Evolutionary conservation across 1,140 invertebrate species (phyloP).

Genomic region (Ruditapes philippinarum): DNA sequence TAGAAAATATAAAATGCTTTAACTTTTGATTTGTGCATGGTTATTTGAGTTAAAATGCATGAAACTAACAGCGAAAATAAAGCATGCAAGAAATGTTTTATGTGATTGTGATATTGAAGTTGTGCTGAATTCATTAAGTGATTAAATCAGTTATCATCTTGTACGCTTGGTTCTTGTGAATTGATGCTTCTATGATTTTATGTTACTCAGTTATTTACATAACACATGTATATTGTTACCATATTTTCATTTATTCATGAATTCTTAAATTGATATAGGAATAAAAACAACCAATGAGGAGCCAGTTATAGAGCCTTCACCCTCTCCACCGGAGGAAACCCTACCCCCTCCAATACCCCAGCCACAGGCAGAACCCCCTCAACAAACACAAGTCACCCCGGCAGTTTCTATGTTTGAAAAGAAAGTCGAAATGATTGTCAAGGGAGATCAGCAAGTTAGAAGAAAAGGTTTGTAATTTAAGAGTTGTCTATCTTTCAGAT

Average conservation of each 20-base stretch:
- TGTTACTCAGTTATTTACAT: too few relatives aligned
- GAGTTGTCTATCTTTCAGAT: background rate
- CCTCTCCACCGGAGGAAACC: background rate
- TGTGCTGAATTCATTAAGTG: too few relatives aligned
- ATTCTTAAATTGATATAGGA: too few relatives aligned
- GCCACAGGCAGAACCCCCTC: background rate
- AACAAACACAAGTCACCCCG: background rate
- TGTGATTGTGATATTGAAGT: too few relatives aligned
- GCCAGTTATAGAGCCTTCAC: background rate
- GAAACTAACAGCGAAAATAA: background rate
- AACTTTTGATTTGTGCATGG: too few relatives aligned
- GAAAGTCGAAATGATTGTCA: constrained; percentile 4
- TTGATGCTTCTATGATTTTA: too few relatives aligned
- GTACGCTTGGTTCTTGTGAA: too few relatives aligned
- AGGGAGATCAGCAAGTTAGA: background rate
- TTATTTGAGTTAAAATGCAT: background rate
- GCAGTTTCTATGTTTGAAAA: constrained; percentile 9
- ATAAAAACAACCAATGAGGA: background rate
- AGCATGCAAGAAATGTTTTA: too few relatives aligned
- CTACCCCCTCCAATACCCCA: background rate
- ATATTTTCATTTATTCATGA: background rate
- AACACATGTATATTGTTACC: background rate
- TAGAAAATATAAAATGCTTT: too few relatives aligned
- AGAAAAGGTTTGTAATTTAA: background rate
- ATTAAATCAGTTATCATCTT: too few relatives aligned